Evolutionary conservation across 2,888 invertebrate species (phyloP).

Genomic region (Pteria penguin): DNA sequence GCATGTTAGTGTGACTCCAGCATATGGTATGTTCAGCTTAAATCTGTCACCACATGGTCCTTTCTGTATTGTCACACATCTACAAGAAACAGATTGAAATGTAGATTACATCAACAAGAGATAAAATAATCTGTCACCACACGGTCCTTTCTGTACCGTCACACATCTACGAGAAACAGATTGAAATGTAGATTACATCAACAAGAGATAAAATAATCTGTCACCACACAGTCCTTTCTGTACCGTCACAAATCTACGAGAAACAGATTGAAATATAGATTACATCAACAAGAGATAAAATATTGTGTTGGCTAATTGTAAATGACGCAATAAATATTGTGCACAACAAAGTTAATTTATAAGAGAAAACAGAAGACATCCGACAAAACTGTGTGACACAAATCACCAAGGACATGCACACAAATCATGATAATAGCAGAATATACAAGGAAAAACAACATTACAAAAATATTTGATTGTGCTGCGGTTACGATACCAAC

Average conservation of each 20-base stretch:
- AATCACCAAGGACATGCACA: too few relatives aligned
- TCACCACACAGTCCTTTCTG: conserved; percentile 70
- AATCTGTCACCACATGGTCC: conserved; percentile 82
- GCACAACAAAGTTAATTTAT: too few relatives aligned
- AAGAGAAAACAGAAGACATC: too few relatives aligned
- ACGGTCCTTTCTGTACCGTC: conserved; percentile 43
- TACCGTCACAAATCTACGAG: conserved; percentile 53
- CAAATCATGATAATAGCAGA: background rate
- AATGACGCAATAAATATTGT: too few relatives aligned
- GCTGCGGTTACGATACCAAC: too few relatives aligned
- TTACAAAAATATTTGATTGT: too few relatives aligned
- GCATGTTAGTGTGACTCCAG: conserved; percentile 84
- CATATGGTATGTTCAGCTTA: conserved; percentile 86
- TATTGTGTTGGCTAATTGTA: conserved; percentile 84
- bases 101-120: background rate
- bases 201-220: conserved; percentile 80
- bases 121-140: conserved; percentile 82
- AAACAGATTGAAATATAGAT: background rate
- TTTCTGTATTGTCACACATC: conserved; percentile 48
- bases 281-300: background rate
- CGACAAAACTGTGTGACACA: too few relatives aligned
- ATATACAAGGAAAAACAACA: too few relatives aligned
- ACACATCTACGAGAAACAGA: conserved; percentile 50
- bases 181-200: background rate
- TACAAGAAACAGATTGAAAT: conserved; percentile 37